phyloP scores from a whole-genome alignment of 2,113 vertebrate species.

The Protobothrops mucrosquamatus region DNA sequence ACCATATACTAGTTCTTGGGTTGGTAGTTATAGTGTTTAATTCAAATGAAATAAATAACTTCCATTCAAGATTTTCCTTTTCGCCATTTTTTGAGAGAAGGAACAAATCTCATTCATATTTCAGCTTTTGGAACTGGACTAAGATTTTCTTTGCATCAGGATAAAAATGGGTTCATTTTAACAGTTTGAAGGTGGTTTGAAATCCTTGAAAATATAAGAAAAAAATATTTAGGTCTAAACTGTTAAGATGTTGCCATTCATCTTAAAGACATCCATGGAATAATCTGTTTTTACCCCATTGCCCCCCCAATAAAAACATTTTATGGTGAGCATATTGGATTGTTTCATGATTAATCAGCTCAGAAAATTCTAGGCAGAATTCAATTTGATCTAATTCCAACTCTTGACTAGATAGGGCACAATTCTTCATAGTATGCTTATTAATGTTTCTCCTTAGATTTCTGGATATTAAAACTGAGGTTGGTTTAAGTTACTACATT shows the following conservation, averaged over 20 bases:
- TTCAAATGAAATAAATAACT: background rate
- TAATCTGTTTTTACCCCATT: background rate
- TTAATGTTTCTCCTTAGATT: background rate
- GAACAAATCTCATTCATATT: background rate
- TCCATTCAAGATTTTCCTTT: background rate
- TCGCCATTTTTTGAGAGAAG: background rate
- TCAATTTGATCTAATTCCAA: constrained; percentile 17
- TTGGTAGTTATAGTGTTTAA: background rate
- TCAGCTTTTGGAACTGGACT: background rate
- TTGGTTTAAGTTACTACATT: background rate
- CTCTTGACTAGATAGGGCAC: constrained; percentile 36
- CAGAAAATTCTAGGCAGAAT: background rate
- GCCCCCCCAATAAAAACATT: rapidly evolving
- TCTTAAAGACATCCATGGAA: background rate
- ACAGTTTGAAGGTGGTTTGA: background rate
- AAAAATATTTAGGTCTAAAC: background rate
- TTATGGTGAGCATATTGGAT: constrained; percentile 27
- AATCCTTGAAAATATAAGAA: background rate
- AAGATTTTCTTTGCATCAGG: background rate
- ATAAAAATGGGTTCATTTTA: background rate
- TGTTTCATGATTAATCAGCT: background rate
- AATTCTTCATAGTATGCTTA: rapidly evolving
- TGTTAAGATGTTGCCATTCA: background rate
- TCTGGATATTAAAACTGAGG: rapidly evolving
- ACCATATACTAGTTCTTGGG: background rate